These are phyloP conservation scores for Mirza zaza DNA, from an alignment of 2,113 vertebrate species.

Conservation along the genomic window DNA sequence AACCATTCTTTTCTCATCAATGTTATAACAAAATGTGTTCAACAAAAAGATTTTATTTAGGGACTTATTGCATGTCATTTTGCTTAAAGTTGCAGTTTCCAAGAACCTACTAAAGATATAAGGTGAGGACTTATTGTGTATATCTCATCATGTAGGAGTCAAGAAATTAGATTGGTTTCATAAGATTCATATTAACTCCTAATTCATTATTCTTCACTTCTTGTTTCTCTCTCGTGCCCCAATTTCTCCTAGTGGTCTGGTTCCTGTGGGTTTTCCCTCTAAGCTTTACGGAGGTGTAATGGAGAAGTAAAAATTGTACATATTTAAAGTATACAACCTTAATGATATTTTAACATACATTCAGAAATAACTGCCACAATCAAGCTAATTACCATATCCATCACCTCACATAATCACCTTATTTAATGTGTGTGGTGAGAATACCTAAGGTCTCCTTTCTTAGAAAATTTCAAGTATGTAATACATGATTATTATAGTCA, in stretches of 20 bases:
- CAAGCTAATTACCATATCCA: not conserved
- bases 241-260: not conserved
- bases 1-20: too few species aligned
- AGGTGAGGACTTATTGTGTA: not conserved
- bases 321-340: not conserved
- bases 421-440: not conserved
- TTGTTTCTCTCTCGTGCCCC: not conserved
- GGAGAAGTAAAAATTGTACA: not conserved
- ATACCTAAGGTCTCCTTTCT: not conserved
- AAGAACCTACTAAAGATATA: not conserved
- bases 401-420: not conserved
- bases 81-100: not conserved
- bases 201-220: not conserved
- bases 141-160: not conserved
- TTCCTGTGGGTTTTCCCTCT: not conserved
- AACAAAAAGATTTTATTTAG: too few species aligned
- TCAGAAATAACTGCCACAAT: not conserved
- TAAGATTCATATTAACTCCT: not conserved
- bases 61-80: not conserved
- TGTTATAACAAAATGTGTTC: too few species aligned
- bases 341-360: not conserved
- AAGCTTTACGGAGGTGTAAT: not conserved
- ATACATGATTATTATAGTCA: not conserved
- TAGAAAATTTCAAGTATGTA: not conserved
- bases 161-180: not conserved